These are phyloP conservation scores for Holacanthus passer DNA, from an alignment of 2,113 vertebrate genomes.

Conservation along the genomic window DNA sequence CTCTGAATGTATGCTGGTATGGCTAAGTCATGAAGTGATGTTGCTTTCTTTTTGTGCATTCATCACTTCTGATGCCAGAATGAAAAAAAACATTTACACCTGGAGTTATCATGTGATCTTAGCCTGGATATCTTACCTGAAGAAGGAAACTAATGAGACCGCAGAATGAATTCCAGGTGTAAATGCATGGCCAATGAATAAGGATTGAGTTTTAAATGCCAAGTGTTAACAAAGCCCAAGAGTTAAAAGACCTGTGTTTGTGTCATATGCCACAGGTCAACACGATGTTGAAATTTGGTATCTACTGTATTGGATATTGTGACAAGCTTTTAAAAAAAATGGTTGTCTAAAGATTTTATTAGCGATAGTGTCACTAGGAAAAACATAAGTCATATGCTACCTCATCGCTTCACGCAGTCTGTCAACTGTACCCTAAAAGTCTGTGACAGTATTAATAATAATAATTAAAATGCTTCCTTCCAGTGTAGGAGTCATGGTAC, in stretches of 20 bases:
- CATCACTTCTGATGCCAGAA: constrained; percentile 50
- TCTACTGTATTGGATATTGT: constrained; percentile 6
- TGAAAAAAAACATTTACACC: neutral
- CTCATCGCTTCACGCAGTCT: constrained; percentile 70
- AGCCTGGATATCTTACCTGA: neutral
- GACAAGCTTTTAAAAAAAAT: constrained; percentile 17
- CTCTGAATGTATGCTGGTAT: constrained; percentile 54
- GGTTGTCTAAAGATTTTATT: constrained; percentile 55
- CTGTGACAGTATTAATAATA: constrained; percentile 69
- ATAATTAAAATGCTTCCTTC: constrained; percentile 34
- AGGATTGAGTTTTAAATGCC: constrained; percentile 28
- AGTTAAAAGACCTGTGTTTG: neutral
- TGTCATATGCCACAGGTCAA: constrained; percentile 23
- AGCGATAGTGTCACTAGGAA: constrained; percentile 27
- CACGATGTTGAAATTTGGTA: neutral
- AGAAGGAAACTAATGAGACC: neutral
- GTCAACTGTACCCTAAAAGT: constrained; percentile 34
- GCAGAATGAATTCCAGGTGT: neutral
- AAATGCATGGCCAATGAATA: neutral
- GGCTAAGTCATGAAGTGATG: constrained; percentile 57
- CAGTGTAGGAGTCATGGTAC: constrained; percentile 29
- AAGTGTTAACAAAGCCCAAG: neutral
- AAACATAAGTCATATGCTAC: constrained; percentile 68
- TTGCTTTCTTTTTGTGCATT: constrained; percentile 52
- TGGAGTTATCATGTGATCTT: constrained; percentile 4